Base-by-base conservation (phyloP, 1,140 invertebrate genomes). In the Myzus persicae region DNA sequence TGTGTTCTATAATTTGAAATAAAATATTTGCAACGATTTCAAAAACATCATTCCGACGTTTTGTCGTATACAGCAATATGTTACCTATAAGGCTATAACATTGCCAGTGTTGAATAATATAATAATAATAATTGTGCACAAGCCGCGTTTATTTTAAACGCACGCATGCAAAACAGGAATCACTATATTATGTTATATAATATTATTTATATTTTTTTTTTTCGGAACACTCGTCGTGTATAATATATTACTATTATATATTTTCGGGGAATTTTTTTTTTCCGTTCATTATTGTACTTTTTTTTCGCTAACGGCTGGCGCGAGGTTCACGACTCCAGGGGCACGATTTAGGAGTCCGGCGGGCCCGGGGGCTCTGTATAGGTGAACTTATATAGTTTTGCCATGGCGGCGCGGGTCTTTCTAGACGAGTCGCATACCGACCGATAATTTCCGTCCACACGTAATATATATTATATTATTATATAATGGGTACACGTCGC, bases 311-410 rank as follows among this genome's bases (percentile, higher is more conserved):
- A 92, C 91, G 91, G 91, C 91, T 93, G 91, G 76, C 91, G 31
- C 91, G 81, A 93, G 91, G 91, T 93, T 93, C 91, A 93, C 91
- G 91, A 93, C 91, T 93, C 81, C 91, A 93, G 91, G 91, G 91
- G 91, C 91, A 93, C 91, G 44, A 48, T 93, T 93, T 93, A 93
- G 91, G 91, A 93, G 91, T 82, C 91, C 91, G 91, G 81, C 91
- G 91, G 46, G 91, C 91, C 91, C 91, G 91, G 91, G 81, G 91
- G 91, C 91, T 93, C 91, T 93, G 91, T 85, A 93, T 93, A 93
- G 91, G 91, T 93, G 91, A 93, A 93, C 91, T 93, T 85, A 59
- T 51, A 40, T 40, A 40, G 40, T 51, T 54, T 92, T 92, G 44
- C 44, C 48, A 38, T 38, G 89, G 11, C 89, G 54, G 24, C 89